Percentiles rank a stretch among this genome's conserved stretches.
These are phyloP conservation scores for Melanchra persicariae DNA, from an alignment of 2,888 invertebrate genomes.

Conservation along the genomic window DNA sequence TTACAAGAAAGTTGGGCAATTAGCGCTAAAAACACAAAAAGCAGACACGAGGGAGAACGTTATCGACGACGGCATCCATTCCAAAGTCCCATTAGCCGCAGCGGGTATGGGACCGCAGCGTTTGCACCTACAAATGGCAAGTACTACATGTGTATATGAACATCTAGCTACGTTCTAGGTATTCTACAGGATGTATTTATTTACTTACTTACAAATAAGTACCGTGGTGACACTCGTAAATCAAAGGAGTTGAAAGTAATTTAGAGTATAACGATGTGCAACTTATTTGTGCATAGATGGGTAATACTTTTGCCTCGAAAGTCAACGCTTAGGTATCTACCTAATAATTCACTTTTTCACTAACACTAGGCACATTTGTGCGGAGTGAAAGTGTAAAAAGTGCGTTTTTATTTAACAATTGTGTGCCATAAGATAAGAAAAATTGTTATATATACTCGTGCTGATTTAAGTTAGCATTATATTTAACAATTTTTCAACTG, in stretches of 20 bases:
- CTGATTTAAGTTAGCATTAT: too few relatives aligned
- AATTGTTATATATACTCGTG: too few relatives aligned
- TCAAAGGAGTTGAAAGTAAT: neutral
- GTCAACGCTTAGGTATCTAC: too few relatives aligned
- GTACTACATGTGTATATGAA: neutral
- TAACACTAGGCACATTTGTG: neutral
- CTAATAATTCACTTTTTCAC: neutral
- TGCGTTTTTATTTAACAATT: neutral
- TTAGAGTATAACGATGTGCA: neutral
- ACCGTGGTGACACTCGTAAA: neutral
- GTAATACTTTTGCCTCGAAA: too few relatives aligned
- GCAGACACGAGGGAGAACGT: conserved; percentile 75
- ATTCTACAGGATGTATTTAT: neutral
- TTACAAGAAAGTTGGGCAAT: conserved; percentile 82
- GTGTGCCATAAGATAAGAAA: neutral
- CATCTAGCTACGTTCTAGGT: neutral
- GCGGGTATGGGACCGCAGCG: conserved; percentile 54
- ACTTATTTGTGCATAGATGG: too few relatives aligned
- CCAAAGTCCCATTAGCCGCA: conserved; percentile 80
- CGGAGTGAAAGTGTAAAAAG: neutral
- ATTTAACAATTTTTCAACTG: too few relatives aligned
- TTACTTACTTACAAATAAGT: neutral
- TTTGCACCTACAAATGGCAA: conserved; percentile 50
- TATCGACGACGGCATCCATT: conserved; percentile 82
- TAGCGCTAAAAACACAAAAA: conserved; percentile 83